Evolutionary conservation across 2,113 vertebrate species (phyloP).

Genomic region (Rhynchopsitta pachyrhyncha): DNA sequence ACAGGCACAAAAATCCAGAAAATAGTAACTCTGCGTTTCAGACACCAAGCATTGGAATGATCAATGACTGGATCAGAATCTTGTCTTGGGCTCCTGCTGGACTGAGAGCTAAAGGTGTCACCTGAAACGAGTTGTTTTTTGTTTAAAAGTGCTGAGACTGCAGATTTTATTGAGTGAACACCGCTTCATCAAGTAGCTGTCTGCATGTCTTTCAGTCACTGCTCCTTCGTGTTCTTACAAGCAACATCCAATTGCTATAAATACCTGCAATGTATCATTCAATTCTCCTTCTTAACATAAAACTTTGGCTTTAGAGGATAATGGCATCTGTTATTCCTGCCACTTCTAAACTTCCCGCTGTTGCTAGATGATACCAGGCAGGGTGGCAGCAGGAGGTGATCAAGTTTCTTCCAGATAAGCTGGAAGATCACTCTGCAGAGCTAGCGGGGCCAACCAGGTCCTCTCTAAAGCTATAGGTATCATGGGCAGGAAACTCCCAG

Average conservation of each 20-base stretch:
- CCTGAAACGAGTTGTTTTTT: background rate
- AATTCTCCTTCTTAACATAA: constrained; percentile 21
- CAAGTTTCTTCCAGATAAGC: constrained; percentile 27
- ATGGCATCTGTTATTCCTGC: background rate
- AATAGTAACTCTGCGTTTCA: background rate
- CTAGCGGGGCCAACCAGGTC: background rate
- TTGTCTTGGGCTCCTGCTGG: background rate
- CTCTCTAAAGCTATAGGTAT: constrained; percentile 7
- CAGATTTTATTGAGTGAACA: background rate
- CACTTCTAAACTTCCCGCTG: background rate
- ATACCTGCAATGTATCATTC: constrained; percentile 9
- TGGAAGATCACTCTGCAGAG: background rate
- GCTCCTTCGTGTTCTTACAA: background rate
- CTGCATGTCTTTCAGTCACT: background rate
- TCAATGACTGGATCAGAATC: background rate
- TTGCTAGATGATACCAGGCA: background rate
- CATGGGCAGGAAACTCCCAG: constrained; percentile 20
- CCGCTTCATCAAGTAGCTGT: background rate
- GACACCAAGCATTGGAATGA: background rate
- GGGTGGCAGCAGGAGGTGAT: constrained; percentile 23
- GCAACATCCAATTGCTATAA: constrained; percentile 23
- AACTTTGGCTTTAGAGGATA: constrained; percentile 17
- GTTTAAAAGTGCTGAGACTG: background rate
- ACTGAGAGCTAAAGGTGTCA: background rate
- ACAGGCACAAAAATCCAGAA: background rate